Conservation (phyloP, 35 echinoderm and acorn worm species). For the Lytechinus pictus region DNA sequence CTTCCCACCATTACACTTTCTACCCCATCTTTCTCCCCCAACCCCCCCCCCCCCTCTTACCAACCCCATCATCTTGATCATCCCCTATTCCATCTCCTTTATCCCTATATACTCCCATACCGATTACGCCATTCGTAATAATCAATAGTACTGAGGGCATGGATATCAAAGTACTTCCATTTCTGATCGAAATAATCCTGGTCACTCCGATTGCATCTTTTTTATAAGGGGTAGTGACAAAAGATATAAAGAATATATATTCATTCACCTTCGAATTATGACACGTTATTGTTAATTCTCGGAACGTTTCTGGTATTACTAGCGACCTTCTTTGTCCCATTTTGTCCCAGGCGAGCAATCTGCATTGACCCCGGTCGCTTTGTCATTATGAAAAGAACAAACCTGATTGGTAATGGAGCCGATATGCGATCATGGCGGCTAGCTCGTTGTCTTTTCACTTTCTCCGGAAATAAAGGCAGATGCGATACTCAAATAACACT, state of each 20-base stretch:
- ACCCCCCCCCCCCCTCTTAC: background rate
- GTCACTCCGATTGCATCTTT: background rate
- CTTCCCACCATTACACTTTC: background rate
- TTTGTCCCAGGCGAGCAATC: background rate
- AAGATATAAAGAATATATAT: background rate
- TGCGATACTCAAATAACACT: background rate
- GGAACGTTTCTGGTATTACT: background rate
- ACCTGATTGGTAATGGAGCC: background rate
- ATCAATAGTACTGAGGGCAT: background rate
- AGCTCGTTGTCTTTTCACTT: background rate
- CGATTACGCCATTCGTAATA: background rate
- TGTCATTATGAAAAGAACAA: background rate
- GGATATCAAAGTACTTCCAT: background rate
- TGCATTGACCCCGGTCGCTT: background rate
- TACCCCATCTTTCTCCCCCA: background rate
- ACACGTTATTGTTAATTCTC: background rate
- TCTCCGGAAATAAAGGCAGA: conserved; percentile 10
- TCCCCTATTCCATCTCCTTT: background rate
- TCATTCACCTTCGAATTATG: background rate
- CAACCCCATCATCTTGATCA: background rate
- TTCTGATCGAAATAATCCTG: background rate
- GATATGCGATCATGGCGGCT: background rate
- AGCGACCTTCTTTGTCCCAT: background rate
- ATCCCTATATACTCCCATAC: background rate
- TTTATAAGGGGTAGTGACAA: background rate